Evolutionary conservation across 2,113 vertebrate genomes (phyloP), one percentile per base, ranked within the genome.

Genomic region (Scalopus aquaticus): DNA sequence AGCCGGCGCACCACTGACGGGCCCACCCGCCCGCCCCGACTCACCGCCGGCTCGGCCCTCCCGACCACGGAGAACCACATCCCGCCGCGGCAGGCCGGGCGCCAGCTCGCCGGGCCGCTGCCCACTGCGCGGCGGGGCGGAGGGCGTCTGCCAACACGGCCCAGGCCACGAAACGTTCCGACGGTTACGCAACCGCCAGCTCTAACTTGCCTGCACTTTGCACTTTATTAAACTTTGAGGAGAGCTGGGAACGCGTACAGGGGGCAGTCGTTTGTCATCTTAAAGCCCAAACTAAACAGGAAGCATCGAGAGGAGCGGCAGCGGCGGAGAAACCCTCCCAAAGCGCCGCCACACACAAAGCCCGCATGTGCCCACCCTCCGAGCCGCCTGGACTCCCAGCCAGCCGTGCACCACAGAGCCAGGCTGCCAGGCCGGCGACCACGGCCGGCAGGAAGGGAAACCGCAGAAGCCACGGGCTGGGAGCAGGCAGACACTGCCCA

Each of bases 51-150:
- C 94, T 98, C 99, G 96, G 94, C 98, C 97, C 98, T 99, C 97
- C 99, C 99, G 96, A 99, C 99, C 96, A 99, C 99, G 93, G 99
- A 99, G 98, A 99, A 99, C 99, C 99, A 99, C 99, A 99, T 99
- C 98, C 94, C n/a, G n/a, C n/a, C n/a, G n/a, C n/a, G n/a, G n/a
- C n/a, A n/a, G n/a, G n/a, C n/a, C n/a, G n/a, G n/a, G n/a, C n/a
- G n/a, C n/a, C n/a, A n/a, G n/a, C n/a, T n/a, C n/a, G n/a, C n/a
- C n/a, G n/a, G n/a, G n/a, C n/a, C n/a, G n/a, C n/a, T n/a, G n/a
- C n/a, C n/a, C n/a, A n/a, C n/a, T n/a, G n/a, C n/a, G n/a, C n/a
- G n/a, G n/a, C n/a, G n/a, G n/a, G n/a, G 49, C 49, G 94, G 51
- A 93, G 49, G 95, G 97, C 95, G 84, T 90, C 96, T 97, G 97